Conservation (phyloP, 2,888 invertebrate genomes). For the Iselma pallidipennis region DNA sequence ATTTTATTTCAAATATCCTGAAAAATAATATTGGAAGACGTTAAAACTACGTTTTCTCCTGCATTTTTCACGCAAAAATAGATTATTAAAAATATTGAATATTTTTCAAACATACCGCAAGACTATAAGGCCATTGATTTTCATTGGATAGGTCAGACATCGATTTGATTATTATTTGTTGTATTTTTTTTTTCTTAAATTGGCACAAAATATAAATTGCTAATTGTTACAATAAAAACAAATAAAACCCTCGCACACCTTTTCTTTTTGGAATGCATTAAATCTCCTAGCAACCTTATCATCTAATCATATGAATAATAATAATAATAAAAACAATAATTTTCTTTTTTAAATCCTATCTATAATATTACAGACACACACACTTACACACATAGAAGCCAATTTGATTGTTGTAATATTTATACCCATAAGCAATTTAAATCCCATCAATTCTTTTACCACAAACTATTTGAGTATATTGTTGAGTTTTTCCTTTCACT, state of each 20-base stretch:
- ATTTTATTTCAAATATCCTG: conserved; percentile 8
- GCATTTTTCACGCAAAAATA: conserved; percentile 44
- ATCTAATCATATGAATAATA: background rate
- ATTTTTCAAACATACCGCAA: conserved; percentile 44
- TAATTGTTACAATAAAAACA: conserved; percentile 26
- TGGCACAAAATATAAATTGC: conserved; percentile 38
- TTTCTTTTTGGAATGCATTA: conserved; percentile 26
- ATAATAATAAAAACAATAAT: background rate
- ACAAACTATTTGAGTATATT: conserved; percentile 19
- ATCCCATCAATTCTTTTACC: background rate
- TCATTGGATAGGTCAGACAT: conserved; percentile 47
- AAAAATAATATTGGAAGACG: conserved; percentile 49
- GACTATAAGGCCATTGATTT: conserved; percentile 52
- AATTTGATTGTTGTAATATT: conserved; percentile 21
- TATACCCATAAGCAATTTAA: background rate
- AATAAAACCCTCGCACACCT: conserved; percentile 11
- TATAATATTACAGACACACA: conserved; percentile 6
- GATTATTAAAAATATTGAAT: conserved; percentile 48
- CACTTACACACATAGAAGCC: conserved; percentile 13
- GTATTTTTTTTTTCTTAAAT: conserved; percentile 19
- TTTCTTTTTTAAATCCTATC: conserved; percentile 4
- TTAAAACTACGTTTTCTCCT: conserved; percentile 36
- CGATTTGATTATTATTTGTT: conserved; percentile 32
- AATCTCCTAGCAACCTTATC: background rate
- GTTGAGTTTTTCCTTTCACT: conserved; percentile 17